Conservation (phyloP, 2,888 invertebrate species). For the Laspeyria flexula region DNA sequence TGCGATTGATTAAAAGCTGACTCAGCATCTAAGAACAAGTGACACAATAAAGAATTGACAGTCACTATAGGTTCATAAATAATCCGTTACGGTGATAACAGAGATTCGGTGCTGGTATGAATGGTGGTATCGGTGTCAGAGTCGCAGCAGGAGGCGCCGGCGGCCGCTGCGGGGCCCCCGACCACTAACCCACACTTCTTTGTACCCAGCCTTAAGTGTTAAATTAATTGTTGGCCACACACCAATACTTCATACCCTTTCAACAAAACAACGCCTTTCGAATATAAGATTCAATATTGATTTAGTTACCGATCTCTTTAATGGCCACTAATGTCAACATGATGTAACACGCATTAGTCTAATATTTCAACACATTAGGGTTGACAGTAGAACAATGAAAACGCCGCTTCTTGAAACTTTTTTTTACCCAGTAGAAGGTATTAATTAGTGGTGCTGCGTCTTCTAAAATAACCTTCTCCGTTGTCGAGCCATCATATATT, state of each 20-base stretch:
- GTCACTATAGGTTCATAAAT: conserved; percentile 57
- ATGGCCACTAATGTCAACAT: conserved; percentile 39
- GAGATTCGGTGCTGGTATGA: conserved; percentile 59
- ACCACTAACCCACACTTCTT: conserved; percentile 55
- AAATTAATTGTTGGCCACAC: conserved; percentile 72
- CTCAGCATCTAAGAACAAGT: conserved; percentile 14
- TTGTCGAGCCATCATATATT: conserved; percentile 78
- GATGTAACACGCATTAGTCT: conserved; percentile 45
- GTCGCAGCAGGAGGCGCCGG: conserved; percentile 54
- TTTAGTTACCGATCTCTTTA: conserved; percentile 27
- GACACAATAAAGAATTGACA: conserved; percentile 48
- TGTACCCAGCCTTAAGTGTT: conserved; percentile 67
- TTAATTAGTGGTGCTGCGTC: conserved; percentile 82
- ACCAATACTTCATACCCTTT: conserved; percentile 43
- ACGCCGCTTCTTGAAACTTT: conserved; percentile 71
- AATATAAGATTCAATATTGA: conserved; percentile 43
- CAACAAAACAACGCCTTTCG: conserved; percentile 39
- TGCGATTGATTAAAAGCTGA: conserved; percentile 8
- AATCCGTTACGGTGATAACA: conserved; percentile 62
- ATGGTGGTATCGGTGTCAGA: conserved; percentile 71
- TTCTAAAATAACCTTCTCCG: conserved; percentile 81
- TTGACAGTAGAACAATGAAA: conserved; percentile 76
- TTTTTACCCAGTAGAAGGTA: conserved; percentile 68
- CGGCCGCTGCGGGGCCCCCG: conserved; percentile 48
- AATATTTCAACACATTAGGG: conserved; percentile 54